Evolutionary conservation across 2,888 invertebrate species (phyloP), one percentile per base, ranked within the genome.

Genomic region (Proisotoma minuta): DNA sequence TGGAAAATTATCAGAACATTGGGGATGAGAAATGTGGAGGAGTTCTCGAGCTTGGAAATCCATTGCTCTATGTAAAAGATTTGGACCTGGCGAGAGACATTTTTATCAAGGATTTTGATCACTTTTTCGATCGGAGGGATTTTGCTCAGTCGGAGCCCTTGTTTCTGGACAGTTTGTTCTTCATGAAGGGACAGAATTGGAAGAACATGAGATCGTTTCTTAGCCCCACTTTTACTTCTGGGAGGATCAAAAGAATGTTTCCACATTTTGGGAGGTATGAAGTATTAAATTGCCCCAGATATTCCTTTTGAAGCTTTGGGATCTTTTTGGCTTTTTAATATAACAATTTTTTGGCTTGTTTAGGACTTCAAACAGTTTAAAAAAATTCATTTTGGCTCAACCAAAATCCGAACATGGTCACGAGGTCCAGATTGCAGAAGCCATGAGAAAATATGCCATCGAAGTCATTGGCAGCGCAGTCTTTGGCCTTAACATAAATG

Each of bases 141-240:
- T 26, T 52, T 20, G 22, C 23, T 22, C 8, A 20, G 8, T 12
- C 10, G 5, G 50, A 58, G 1, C 27, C 58, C 1, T 5, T 40
- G 1, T 12, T 59, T 4, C 10, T 40, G 10, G 49, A 59, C n/a
- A 48, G 53, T 26, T 15, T 60, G 0, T 23, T 39, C n/a, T 12
- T 3, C 24, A 22, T 57, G 48, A 20, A 40, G 22, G 60, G 60
- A 8, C 51, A 60, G 20, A 20, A 54, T 20, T 63, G 63, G 63
- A 63, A 60, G 26, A 23, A 43, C 15, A 51, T 63, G 47, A 1
- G 63, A 26, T 22, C 34, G 3, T 28, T 51, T 1, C 15, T 66
- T 5, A 66, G 60, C 15, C 65, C 65, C 5, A 49, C 53, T 1
- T 66, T 66, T 23, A 66, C 57, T 10, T 59, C 65, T 1, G 62